Conservation (phyloP, 1,140 invertebrate species). For the Stegodyphus mimosarum region DNA sequence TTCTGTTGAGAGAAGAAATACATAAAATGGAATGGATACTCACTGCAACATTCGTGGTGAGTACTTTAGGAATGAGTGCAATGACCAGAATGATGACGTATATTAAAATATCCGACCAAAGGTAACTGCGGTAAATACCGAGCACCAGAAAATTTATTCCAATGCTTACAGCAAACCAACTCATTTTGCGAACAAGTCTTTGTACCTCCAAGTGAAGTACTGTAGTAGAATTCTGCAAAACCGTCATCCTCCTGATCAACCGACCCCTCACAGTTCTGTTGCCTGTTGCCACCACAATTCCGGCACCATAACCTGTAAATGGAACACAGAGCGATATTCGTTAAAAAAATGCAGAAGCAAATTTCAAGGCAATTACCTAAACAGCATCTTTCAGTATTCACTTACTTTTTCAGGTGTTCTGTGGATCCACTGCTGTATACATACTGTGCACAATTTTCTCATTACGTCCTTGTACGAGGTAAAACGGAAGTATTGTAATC, state of each 20-base stretch:
- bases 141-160: background rate
- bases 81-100: background rate
- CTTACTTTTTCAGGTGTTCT: too few relatives aligned
- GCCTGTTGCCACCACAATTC: constrained; percentile 14
- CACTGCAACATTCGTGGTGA: background rate
- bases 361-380: too few relatives aligned
- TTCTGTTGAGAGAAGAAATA: too few relatives aligned
- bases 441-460: too few relatives aligned
- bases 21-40: background rate
- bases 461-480: too few relatives aligned
- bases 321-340: background rate
- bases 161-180: background rate
- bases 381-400: too few relatives aligned
- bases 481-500: too few relatives aligned
- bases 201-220: background rate
- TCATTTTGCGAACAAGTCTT: background rate
- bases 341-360: background rate
- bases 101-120: background rate
- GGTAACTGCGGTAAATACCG: background rate
- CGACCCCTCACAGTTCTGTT: background rate
- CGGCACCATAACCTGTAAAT: background rate
- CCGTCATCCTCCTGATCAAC: background rate
- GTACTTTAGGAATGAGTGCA: background rate
- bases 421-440: too few relatives aligned
- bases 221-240: background rate